These are phyloP conservation scores for Cololabis saira DNA, from an alignment of 2,113 vertebrate species.

Conservation along the genomic window DNA sequence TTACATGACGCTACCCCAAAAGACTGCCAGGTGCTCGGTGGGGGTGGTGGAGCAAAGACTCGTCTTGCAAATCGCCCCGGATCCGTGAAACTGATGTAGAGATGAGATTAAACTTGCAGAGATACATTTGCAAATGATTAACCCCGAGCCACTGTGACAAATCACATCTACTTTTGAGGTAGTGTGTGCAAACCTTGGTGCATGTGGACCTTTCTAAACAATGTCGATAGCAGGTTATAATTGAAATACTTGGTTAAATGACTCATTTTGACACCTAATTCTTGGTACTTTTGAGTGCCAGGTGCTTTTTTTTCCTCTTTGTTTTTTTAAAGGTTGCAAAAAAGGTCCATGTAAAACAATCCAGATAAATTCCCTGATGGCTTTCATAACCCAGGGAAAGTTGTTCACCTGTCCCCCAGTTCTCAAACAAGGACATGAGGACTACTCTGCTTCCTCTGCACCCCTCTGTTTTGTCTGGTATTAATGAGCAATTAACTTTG, in stretches of 20 bases:
- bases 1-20: conserved; percentile 74
- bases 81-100: conserved; percentile 77
- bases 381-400: conserved; percentile 23
- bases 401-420: conserved; percentile 55
- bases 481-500: conserved; percentile 83
- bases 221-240: conserved; percentile 25
- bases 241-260: conserved; percentile 19
- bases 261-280: not conserved
- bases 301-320: conserved; percentile 1
- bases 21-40: conserved; percentile 70
- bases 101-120: conserved; percentile 76
- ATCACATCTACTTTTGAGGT: conserved; percentile 65
- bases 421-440: conserved; percentile 57
- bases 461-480: conserved; percentile 76
- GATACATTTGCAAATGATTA: conserved; percentile 79
- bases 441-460: conserved; percentile 69
- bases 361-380: conserved; percentile 18
- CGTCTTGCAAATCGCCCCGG: conserved; percentile 54
- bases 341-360: not conserved
- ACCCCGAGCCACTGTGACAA: conserved; percentile 72
- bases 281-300: not conserved
- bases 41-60: conserved; percentile 19
- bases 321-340: too few relatives aligned
- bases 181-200: conserved; percentile 49
- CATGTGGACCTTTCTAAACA: not conserved